Evolutionary conservation across 2,113 vertebrate genomes (phyloP).

Genomic region (Gambusia affinis): DNA sequence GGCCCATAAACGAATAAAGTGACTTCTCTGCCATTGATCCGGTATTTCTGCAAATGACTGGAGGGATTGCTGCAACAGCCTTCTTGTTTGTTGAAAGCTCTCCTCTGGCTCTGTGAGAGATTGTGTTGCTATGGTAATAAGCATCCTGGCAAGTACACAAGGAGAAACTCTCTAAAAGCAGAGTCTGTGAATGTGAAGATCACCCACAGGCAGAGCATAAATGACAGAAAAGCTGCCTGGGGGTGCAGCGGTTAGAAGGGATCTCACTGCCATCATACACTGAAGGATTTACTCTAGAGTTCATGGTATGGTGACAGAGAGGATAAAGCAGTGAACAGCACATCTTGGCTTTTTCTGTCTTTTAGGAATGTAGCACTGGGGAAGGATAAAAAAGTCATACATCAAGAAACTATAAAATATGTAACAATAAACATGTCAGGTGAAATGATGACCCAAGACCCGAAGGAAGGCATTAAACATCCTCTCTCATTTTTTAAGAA

Average conservation of each 20-base stretch:
- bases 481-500: background rate
- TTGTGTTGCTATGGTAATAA: constrained; percentile 73
- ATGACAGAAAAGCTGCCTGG: constrained; percentile 31
- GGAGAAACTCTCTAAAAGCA: constrained; percentile 40
- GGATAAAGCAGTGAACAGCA: background rate
- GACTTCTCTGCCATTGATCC: constrained; percentile 22
- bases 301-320: constrained; percentile 6
- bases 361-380: too few species aligned
- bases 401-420: too few species aligned
- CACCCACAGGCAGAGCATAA: constrained; percentile 37
- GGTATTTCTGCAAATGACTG: constrained; percentile 14
- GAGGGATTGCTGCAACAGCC: constrained; percentile 23
- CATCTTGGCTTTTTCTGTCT: background rate
- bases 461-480: background rate
- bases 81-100: constrained; percentile 37
- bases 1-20: constrained; percentile 13
- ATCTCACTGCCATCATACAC: constrained; percentile 7
- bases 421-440: background rate
- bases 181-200: constrained; percentile 38
- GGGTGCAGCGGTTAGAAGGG: constrained; percentile 1
- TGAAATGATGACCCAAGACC: background rate
- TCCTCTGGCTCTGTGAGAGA: constrained; percentile 43
- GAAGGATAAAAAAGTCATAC: too few species aligned
- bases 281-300: constrained; percentile 19
- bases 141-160: constrained; percentile 43